Evolutionary conservation across 1,140 invertebrate genomes (phyloP).

Genomic region (Hermatobates lingyangjiaoensis): DNA sequence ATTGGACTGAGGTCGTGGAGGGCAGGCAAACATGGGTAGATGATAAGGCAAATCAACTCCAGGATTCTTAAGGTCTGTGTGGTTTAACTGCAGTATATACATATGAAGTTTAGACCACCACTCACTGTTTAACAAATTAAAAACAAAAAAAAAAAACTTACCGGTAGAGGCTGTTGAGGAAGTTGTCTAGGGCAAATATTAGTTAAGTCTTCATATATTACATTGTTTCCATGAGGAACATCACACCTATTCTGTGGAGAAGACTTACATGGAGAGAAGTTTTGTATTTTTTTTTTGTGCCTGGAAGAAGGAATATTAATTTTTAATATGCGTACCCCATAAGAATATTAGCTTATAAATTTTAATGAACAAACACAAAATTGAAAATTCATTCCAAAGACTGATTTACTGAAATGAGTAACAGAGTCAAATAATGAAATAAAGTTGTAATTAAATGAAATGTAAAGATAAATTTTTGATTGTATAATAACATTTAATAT

Average conservation of each 20-base stretch:
- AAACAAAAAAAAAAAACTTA: conserved; percentile 15
- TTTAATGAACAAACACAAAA: too few species aligned
- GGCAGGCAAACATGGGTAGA: conserved; percentile 41
- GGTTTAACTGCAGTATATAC: too few species aligned
- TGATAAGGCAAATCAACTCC: conserved; percentile 22
- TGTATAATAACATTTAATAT: too few species aligned
- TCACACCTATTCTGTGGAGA: conserved; percentile 28
- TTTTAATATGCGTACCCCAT: too few species aligned
- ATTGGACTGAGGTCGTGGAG: conserved; percentile 41
- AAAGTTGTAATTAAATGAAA: too few species aligned
- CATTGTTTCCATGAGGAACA: conserved; percentile 22
- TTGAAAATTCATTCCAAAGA: too few species aligned
- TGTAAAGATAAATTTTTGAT: too few species aligned
- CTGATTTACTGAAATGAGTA: too few species aligned
- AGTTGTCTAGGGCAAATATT: conserved; percentile 24
- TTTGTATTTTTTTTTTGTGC: conserved; percentile 51
- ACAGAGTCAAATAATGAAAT: too few species aligned
- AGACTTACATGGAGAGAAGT: conserved; percentile 45
- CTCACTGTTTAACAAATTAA: too few species aligned
- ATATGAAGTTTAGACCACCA: too few species aligned
- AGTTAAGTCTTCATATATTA: conserved; percentile 41
- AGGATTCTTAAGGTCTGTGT: conserved; percentile 33
- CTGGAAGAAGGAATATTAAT: conserved; percentile 27
- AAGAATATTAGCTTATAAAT: too few species aligned
- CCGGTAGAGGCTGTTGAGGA: conserved; percentile 25